Evolutionary conservation across 2,797 vertebrate genomes (phyloP).

Genomic region (Lutjanus argentimaculatus): DNA sequence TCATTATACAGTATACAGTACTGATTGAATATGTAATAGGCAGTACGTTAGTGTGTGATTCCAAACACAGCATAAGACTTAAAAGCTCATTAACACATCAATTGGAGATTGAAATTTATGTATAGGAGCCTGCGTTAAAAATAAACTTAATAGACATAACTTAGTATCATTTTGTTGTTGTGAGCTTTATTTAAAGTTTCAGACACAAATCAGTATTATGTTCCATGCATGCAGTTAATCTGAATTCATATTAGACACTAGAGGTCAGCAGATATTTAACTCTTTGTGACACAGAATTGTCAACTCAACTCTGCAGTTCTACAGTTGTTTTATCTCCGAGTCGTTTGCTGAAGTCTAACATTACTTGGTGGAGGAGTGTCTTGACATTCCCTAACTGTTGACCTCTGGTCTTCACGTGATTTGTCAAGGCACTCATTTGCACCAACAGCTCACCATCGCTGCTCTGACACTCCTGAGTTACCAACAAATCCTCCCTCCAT

Average conservation of each 20-base stretch:
- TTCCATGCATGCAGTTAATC: neutral
- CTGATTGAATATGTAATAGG: too few relatives aligned
- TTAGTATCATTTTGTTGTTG: neutral
- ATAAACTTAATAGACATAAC: neutral
- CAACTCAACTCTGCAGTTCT: neutral
- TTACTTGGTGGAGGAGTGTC: conserved; percentile 36
- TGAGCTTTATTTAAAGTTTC: neutral
- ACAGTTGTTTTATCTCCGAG: conserved; percentile 48
- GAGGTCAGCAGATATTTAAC: neutral
- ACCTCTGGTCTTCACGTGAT: conserved; percentile 38
- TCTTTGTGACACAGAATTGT: neutral
- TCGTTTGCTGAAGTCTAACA: conserved; percentile 64
- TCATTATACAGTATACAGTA: too few relatives aligned
- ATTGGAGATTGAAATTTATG: neutral
- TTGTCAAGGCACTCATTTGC: neutral
- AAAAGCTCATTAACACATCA: too few relatives aligned
- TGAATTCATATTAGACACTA: neutral
- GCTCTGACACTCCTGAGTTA: conserved; percentile 32
- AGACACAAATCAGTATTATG: neutral
- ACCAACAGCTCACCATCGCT: conserved; percentile 11
- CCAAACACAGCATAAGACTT: too few relatives aligned
- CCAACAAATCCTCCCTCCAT: conserved; percentile 43
- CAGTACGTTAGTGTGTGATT: too few relatives aligned
- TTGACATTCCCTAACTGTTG: conserved; percentile 23
- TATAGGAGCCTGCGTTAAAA: neutral